phyloP scores from a whole-genome alignment of 2,113 vertebrate genomes.

The Platichthys flesus region DNA sequence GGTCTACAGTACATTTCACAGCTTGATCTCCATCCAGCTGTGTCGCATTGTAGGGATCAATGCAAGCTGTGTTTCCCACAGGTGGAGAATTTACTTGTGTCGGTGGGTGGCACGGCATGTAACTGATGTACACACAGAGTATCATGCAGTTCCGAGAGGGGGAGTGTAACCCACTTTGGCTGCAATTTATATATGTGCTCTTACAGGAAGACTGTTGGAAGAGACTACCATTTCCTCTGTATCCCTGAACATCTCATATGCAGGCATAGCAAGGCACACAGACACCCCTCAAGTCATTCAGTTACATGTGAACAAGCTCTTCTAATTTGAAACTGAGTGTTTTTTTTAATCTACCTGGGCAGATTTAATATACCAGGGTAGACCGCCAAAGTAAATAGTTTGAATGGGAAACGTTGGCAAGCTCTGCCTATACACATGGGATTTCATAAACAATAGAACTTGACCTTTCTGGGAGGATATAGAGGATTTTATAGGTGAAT shows the following conservation, averaged over 20 bases:
- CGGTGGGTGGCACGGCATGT: not conserved
- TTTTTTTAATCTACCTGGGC: not conserved
- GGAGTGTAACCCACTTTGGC: not conserved
- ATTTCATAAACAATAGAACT: constrained; percentile 13
- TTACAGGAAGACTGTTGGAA: not conserved
- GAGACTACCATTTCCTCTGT: not conserved
- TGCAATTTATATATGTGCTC: not conserved
- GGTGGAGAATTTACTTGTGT: not conserved
- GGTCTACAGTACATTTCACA: constrained; percentile 7
- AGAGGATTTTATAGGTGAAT: constrained; percentile 6
- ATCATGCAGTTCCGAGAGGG: not conserved
- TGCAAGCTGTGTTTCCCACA: not conserved
- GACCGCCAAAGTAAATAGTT: not conserved
- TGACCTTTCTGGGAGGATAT: constrained; percentile 29
- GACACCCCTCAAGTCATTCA: not conserved
- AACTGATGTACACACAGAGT: not conserved
- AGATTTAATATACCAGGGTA: not conserved
- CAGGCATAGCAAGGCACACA: not conserved
- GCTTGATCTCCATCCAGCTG: constrained; percentile 35
- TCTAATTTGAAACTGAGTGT: not conserved
- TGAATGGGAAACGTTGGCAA: not conserved
- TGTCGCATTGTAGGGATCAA: not conserved
- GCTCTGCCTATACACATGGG: not conserved
- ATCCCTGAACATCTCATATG: no score
- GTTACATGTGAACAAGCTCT: not conserved